Base-by-base conservation (phyloP, 2,888 invertebrate genomes). In the Allacma fusca region DNA sequence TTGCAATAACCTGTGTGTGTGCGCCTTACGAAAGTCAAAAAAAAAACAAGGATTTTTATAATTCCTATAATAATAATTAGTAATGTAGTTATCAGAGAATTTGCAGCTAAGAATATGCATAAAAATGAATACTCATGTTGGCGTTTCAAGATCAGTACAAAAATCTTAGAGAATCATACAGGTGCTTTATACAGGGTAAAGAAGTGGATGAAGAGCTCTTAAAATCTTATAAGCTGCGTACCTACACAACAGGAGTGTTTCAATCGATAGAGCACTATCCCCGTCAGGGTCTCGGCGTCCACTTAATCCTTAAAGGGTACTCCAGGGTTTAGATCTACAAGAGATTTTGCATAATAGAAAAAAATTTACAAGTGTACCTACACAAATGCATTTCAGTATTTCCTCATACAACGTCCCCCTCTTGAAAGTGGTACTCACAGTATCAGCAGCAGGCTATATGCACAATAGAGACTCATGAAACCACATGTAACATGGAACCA, bases 111-210 rank as follows among this genome's bases (percentile, higher is more conserved):
- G 16, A 50, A 50, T n/a, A 50, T 12, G 5, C n/a, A 50, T n/a
- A 50, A 5, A 50, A 34, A 34, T 34, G 7, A 16, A 50, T 2
- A 50, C 2, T 5, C 19, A n/a, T 19, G n/a, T 50, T n/a, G 50
- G n/a, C 50, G 16, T 13, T 50, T 50, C 50, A 50, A 50, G 50
- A 19, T 19, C 50, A 50, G 50, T 50, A 50, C n/a, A 50, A 50
- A 50, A 50, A 50, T 50, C n/a, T 13, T 16, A 50, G 50, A 50
- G 50, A 50, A 50, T 50, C 50, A 50, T 50, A 50, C 50, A 50
- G 50, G 50, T 50, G 16, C 50, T 50, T 19, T 50, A 50, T 50
- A 50, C 50, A 50, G 50, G 50, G 50, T 50, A 50, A 9, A 50
- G 50, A 50, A 50, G 50, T 19, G 50, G 50, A 12, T 50, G 50